These are phyloP conservation scores for Erithacus rubecula DNA, from an alignment of 2,797 vertebrate species.

Conservation along the genomic window DNA sequence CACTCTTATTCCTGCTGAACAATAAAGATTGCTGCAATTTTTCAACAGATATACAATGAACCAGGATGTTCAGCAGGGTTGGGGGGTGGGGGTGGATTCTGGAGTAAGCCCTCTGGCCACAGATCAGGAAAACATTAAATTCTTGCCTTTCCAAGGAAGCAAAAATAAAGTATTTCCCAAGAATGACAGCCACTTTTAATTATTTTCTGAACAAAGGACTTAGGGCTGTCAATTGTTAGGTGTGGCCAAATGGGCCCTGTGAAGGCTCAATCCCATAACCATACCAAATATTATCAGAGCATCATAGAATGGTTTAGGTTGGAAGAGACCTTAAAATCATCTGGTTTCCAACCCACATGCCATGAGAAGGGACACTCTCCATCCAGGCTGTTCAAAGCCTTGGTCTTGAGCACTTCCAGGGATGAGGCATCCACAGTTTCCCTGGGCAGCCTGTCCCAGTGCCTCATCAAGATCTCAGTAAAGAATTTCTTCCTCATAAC, in stretches of 20 bases:
- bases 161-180: not conserved
- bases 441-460: not conserved
- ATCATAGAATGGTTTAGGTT: not conserved
- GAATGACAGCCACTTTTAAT: not conserved
- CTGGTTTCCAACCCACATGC: not conserved
- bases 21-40: not conserved
- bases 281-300: not conserved
- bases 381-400: not conserved
- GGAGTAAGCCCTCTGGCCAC: not conserved
- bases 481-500: not conserved
- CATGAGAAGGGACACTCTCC: not conserved
- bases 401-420: not conserved
- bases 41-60: not conserved
- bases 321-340: not conserved
- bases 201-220: not conserved
- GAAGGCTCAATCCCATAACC: not conserved
- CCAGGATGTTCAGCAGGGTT: not conserved
- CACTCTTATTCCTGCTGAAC: not conserved
- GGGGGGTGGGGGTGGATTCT: accelerated
- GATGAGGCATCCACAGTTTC: not conserved
- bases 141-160: not conserved
- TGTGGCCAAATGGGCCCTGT: not conserved
- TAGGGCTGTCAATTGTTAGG: not conserved
- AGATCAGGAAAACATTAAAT: not conserved
- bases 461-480: accelerated